Evolutionary conservation across 2,797 vertebrate genomes (phyloP).

Genomic region (Ciconia nigra): DNA sequence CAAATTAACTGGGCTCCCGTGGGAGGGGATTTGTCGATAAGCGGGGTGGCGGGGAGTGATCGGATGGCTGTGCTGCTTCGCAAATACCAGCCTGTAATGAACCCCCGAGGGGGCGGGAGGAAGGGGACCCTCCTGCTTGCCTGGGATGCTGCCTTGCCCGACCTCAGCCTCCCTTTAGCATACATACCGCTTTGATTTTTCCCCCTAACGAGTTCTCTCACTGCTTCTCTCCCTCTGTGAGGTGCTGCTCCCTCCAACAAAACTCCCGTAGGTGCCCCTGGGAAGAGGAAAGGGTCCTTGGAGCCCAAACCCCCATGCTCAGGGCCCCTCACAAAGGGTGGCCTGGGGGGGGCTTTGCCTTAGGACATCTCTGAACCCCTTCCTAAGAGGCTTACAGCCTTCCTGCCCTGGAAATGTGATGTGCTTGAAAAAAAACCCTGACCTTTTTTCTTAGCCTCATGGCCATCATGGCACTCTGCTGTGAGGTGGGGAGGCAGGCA

Average conservation of each 20-base stretch:
- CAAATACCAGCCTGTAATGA: conserved; percentile 56
- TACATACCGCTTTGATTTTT: neutral
- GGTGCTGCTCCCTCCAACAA: neutral
- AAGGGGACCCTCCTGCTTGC: neutral
- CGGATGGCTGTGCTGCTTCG: neutral
- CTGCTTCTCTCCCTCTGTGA: neutral
- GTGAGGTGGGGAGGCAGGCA: neutral
- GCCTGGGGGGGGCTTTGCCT: neutral
- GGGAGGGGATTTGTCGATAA: conserved; percentile 56
- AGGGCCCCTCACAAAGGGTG: neutral
- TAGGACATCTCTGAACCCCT: neutral
- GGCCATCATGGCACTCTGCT: neutral
- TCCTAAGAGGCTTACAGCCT: neutral
- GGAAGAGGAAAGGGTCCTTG: neutral
- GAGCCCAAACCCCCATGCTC: neutral
- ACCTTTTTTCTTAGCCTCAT: neutral
- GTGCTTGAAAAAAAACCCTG: neutral
- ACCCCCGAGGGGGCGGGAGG: conserved; percentile 7
- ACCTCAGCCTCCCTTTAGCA: conserved; percentile 9
- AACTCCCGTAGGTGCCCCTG: neutral
- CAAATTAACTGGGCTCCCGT: conserved; percentile 55
- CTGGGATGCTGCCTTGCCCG: neutral
- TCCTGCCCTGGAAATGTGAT: neutral
- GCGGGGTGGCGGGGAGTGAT: neutral
- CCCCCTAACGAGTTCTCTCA: neutral